Base-by-base conservation (phyloP, 2,888 invertebrate species). In the Apamea anceps region DNA sequence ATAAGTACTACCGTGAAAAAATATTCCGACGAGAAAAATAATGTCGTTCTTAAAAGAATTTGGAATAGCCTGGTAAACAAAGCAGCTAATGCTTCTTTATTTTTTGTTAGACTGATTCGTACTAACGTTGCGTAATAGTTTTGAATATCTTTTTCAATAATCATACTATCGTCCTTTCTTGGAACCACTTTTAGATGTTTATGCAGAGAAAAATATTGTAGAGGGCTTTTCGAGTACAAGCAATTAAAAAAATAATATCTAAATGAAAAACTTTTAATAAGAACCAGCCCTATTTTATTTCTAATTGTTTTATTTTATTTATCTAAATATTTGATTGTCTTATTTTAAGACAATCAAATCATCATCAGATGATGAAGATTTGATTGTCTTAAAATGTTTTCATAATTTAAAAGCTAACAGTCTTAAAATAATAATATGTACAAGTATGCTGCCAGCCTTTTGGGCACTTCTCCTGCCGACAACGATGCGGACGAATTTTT, bases 81-180 rank as follows among this genome's bases (percentile, higher is more conserved):
- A 73, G 67, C 45, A 42, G 70, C 48, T 66, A 76, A 77, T 66
- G 45, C 0, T 68, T 60, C 13, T 67, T 77, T 75, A 68, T 72
- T 79, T 70, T 76, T 68, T 67, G 28, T 28, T 18, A 18, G 25
- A 48, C 54, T 25, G 60, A 72, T 81, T 81, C 32, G 32, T 48
- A 45, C 18, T 0, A 18, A 68, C 71, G 3, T 60, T 77, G 32
- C 10, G 57, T 65, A 75, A 77, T 74, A 54, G 79, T 80, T 75
- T 72, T 28, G 0, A 65, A 62, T 65, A 75, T 32, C 2, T 74
- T 77, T 63, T 45, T 42, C 65, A 79, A 75, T 72, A 68, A 72
- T 54, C 65, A 60, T 45, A 32, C 57, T 60, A 21, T n/a, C 48
- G 21, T 18, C 5, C 15, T 57, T 74, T 62, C 73, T 28, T 25